phyloP scores from a whole-genome alignment of 2,888 invertebrate genomes.

The Acheta domesticus region DNA sequence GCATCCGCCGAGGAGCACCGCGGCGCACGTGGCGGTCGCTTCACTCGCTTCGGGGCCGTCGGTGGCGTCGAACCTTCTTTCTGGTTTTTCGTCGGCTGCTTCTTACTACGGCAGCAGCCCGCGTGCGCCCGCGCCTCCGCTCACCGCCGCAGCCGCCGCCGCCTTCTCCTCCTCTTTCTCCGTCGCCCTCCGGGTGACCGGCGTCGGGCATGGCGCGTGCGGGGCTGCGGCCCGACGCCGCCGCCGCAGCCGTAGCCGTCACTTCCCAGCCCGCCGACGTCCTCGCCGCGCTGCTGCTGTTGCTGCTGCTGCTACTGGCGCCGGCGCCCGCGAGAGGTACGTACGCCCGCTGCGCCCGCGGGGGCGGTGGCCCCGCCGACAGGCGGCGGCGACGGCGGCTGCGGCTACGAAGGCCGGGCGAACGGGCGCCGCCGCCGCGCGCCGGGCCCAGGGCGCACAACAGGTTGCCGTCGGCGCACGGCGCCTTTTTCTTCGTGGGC shows the following conservation, averaged over 20 bases:
- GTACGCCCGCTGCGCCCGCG: background rate
- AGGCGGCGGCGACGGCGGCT: no score
- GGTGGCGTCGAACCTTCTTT: background rate
- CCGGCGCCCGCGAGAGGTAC: background rate
- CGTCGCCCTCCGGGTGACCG: background rate
- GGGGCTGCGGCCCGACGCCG: background rate
- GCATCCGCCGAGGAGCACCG: background rate
- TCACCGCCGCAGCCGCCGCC: background rate
- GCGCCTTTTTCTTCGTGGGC: background rate
- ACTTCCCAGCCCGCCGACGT: background rate
- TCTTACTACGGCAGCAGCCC: no score
- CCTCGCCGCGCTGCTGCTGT: background rate
- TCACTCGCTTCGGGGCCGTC: background rate
- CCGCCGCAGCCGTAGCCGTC: background rate
- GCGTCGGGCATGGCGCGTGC: background rate
- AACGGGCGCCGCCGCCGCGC: background rate
- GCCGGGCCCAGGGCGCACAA: background rate
- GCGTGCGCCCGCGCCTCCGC: no score
- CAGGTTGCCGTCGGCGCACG: background rate
- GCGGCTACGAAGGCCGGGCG: no score
- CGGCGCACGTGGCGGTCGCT: constrained; percentile 7
- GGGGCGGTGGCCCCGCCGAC: no score
- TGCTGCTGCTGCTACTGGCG: background rate
- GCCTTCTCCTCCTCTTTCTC: background rate
- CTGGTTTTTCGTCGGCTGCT: no score